These are phyloP conservation scores for Cabera pusaria DNA, from an alignment of 2,888 invertebrate genomes.

Conservation along the genomic window DNA sequence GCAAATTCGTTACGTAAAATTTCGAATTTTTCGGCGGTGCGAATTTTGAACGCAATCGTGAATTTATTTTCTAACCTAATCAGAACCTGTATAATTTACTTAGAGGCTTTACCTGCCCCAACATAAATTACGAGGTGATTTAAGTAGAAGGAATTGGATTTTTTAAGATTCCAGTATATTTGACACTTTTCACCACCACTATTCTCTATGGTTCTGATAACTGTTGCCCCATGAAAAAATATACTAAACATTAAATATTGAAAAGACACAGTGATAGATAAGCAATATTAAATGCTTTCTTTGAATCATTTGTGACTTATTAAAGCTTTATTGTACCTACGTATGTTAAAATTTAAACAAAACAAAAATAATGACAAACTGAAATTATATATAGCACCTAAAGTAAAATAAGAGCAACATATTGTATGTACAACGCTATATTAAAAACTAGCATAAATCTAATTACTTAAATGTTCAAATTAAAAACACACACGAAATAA, in stretches of 20 bases:
- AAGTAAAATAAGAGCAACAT: slow-evolving; percentile 70
- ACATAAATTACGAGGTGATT: slow-evolving; percentile 84
- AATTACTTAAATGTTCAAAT: slow-evolving; percentile 64
- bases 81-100: slow-evolving; percentile 84
- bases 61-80: slow-evolving; percentile 76
- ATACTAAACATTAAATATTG: slow-evolving; percentile 34
- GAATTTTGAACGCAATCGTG: slow-evolving; percentile 55
- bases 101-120: slow-evolving; percentile 59
- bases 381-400: slow-evolving; percentile 70
- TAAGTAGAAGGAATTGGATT: slow-evolving; percentile 77
- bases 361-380: slow-evolving; percentile 28
- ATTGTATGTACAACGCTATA: slow-evolving; percentile 73
- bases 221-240: slow-evolving; percentile 59
- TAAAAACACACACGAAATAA: slow-evolving; percentile 68
- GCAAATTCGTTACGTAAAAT: slow-evolving; percentile 55
- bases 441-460: slow-evolving; percentile 70
- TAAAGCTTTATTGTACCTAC: slow-evolving; percentile 52
- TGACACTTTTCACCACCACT: slow-evolving; percentile 76
- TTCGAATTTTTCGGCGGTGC: slow-evolving; percentile 64
- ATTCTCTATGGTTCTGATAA: slow-evolving; percentile 76
- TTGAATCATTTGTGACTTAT: slow-evolving; percentile 59
- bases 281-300: slow-evolving; percentile 26
- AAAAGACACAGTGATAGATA: slow-evolving; percentile 19
- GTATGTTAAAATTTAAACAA: slow-evolving; percentile 33
- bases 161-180: slow-evolving; percentile 61